A percentile compares a stretch with the other conserved stretches of the same genome.
Conservation (phyloP, 2,113 vertebrate species). For the Barbus barbus region DNA sequence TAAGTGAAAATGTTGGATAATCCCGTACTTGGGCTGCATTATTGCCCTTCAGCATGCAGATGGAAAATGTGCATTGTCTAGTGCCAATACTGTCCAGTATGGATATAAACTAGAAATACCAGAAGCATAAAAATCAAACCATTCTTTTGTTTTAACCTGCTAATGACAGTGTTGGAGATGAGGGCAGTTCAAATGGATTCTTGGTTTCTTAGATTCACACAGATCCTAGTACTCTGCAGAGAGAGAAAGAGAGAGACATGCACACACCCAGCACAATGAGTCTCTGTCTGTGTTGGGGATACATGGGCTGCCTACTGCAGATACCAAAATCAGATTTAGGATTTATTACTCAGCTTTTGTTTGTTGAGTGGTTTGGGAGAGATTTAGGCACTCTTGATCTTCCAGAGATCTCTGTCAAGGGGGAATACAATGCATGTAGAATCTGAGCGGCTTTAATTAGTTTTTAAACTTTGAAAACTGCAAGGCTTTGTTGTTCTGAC, state of each 20-base stretch:
- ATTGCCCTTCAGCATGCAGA: not conserved
- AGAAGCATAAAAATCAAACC: not conserved
- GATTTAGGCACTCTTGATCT: constrained; percentile 67
- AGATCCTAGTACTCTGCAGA: not conserved
- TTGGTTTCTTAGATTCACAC: constrained; percentile 27
- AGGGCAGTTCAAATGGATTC: not conserved
- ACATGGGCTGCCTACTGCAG: constrained; percentile 68
- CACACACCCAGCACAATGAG: constrained; percentile 69
- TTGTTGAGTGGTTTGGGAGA: constrained; percentile 69
- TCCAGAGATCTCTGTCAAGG: constrained; percentile 65
- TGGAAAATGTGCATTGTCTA: not conserved
- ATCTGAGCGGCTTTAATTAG: constrained; percentile 68
- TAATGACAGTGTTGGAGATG: not conserved
- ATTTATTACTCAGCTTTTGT: constrained; percentile 69
- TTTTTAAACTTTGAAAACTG: constrained; percentile 68
- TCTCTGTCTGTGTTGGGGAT: constrained; percentile 69
- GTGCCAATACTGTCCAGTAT: not conserved
- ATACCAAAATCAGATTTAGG: constrained; percentile 77
- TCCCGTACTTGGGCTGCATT: not conserved
- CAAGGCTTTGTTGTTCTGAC: constrained; percentile 28
- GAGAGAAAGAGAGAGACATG: constrained; percentile 21
- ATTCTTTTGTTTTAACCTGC: constrained; percentile 27
- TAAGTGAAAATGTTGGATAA: not conserved
- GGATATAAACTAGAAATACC: too few relatives aligned
- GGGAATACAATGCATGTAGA: constrained; percentile 62